phyloP scores from a whole-genome alignment of 2,797 vertebrate genomes.

The Rhadinocentrus ornatus region DNA sequence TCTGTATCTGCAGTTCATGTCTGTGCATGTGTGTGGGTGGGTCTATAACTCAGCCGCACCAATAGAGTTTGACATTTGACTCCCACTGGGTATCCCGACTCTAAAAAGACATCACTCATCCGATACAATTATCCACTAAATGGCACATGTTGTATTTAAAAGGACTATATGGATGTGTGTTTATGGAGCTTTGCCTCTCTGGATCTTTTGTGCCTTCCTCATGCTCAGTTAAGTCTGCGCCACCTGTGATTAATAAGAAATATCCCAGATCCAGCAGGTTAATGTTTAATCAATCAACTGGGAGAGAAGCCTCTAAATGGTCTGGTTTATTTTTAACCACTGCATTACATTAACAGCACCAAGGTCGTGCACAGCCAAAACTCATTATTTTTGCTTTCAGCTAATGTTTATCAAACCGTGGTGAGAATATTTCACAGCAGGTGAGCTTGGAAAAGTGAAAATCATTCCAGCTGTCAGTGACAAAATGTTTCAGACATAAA shows the following conservation, averaged over 20 bases:
- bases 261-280: constrained; percentile 79
- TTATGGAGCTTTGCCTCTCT: constrained; percentile 9
- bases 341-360: constrained; percentile 64
- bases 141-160: constrained; percentile 47
- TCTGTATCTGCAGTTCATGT: constrained; percentile 51
- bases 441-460: constrained; percentile 6
- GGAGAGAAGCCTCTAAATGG: constrained; percentile 71
- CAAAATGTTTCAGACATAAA: constrained; percentile 25
- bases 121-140: constrained; percentile 54
- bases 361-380: constrained; percentile 54
- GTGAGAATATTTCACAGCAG: constrained; percentile 50
- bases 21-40: constrained; percentile 26
- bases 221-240: constrained; percentile 71
- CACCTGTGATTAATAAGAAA: constrained; percentile 82
- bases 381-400: constrained; percentile 63
- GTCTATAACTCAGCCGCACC: constrained; percentile 43
- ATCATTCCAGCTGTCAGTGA: constrained; percentile 17
- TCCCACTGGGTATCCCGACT: constrained; percentile 25
- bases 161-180: constrained; percentile 37
- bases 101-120: constrained; percentile 41
- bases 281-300: constrained; percentile 81
- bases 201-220: constrained; percentile 40
- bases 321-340: constrained; percentile 75
- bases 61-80: constrained; percentile 42
- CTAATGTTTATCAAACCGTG: constrained; percentile 58